Percentiles rank a stretch among this genome's conserved stretches.
These are phyloP conservation scores for Apis mellifera DNA, from an alignment of 1,140 invertebrate species.

Conservation along the genomic window DNA sequence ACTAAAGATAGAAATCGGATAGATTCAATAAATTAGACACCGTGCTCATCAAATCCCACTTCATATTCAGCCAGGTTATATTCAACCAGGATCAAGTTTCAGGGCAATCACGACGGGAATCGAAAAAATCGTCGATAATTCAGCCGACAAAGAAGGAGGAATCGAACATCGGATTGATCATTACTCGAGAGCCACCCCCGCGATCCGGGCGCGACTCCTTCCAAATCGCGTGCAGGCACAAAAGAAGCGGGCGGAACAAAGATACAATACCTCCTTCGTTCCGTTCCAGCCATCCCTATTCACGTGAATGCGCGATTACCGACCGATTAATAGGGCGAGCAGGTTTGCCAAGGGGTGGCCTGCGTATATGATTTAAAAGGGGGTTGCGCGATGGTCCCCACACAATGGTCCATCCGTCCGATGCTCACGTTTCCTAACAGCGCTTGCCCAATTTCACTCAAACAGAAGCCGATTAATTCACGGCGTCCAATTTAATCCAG, in stretches of 20 bases:
- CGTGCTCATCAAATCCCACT: too few relatives aligned
- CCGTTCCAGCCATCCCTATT: constrained; percentile 28
- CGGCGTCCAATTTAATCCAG: constrained; percentile 81
- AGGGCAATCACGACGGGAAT: not conserved
- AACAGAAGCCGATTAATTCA: constrained; percentile 82
- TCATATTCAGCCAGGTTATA: too few relatives aligned
- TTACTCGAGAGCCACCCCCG: constrained; percentile 5
- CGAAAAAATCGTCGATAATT: not conserved
- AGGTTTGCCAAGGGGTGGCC: constrained; percentile 41
- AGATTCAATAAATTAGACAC: too few relatives aligned
- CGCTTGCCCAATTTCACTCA: constrained; percentile 82
- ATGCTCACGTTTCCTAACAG: constrained; percentile 79
- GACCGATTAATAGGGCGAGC: constrained; percentile 50
- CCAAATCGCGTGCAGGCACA: not conserved
- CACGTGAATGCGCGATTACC: constrained; percentile 46
- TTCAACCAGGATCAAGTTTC: too few relatives aligned
- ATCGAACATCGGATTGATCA: constrained; percentile 5
- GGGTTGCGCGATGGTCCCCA: constrained; percentile 56
- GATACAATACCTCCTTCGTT: constrained; percentile 50
- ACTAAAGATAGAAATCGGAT: too few relatives aligned
- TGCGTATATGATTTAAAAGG: constrained; percentile 50
- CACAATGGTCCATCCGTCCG: constrained; percentile 71
- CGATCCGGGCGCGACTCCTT: not conserved
- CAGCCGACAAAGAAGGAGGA: not conserved
- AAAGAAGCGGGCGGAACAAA: constrained; percentile 32